Conservation (phyloP, 2,113 vertebrate genomes). For the Corythornis vintsioides region DNA sequence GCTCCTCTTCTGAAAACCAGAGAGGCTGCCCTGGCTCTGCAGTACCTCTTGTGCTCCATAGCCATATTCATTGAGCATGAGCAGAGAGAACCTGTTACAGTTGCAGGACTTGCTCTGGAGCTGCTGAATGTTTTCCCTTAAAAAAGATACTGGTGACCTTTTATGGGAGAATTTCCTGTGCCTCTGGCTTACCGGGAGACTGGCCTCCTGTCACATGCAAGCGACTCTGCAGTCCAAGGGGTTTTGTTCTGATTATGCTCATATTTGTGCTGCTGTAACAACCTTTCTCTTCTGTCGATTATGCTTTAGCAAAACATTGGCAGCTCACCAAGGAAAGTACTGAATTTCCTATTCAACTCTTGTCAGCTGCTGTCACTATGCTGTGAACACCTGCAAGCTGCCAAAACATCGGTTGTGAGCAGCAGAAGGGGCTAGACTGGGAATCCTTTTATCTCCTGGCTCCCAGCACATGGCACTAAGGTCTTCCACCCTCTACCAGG, state of each 20-base stretch:
- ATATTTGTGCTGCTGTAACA: not conserved
- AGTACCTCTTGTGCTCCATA: rapidly evolving
- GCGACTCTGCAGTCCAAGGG: not conserved
- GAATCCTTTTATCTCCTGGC: not conserved
- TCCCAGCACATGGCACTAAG: not conserved
- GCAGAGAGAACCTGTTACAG: rapidly evolving
- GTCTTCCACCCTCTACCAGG: not conserved
- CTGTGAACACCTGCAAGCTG: slow-evolving; percentile 37
- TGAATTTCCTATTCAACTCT: not conserved
- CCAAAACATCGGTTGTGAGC: slow-evolving; percentile 3
- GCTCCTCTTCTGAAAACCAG: not conserved
- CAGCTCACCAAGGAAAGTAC: slow-evolving; percentile 5
- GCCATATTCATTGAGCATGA: not conserved
- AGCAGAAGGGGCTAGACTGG: not conserved
- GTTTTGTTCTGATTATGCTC: not conserved
- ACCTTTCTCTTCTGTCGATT: slow-evolving; percentile 4
- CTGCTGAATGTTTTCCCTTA: not conserved
- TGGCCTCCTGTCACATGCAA: not conserved
- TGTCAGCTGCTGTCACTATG: not conserved
- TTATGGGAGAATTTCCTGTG: not conserved
- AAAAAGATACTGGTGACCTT: not conserved
- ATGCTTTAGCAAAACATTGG: slow-evolving; percentile 2
- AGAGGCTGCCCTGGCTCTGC: not conserved
- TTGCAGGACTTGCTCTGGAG: not conserved
- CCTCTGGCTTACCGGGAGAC: not conserved